Evolutionary conservation across 2,113 vertebrate species (phyloP).

Genomic region (Odontophorus gujanensis): DNA sequence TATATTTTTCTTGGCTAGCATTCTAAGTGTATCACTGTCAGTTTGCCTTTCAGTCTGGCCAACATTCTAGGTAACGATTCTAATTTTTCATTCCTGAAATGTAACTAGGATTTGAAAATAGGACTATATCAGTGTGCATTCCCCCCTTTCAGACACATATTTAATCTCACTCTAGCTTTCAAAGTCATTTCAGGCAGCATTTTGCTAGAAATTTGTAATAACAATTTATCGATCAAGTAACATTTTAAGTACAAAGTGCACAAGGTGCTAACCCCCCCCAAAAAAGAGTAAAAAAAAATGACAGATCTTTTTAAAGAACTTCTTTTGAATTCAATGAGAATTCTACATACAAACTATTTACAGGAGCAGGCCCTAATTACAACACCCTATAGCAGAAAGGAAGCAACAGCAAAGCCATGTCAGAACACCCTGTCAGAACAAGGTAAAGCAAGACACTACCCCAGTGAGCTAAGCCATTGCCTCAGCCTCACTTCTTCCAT

Average conservation of each 20-base stretch:
- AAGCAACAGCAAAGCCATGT: neutral
- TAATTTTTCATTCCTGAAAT: neutral
- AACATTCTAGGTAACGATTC: neutral
- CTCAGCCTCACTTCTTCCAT: neutral
- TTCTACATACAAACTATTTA: neutral
- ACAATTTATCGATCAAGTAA: neutral
- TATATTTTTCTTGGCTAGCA: neutral
- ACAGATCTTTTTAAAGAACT: neutral
- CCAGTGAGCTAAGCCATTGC: neutral
- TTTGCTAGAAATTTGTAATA: neutral
- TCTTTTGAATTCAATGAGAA: neutral
- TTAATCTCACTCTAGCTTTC: neutral
- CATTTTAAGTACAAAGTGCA: neutral
- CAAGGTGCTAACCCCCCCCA: neutral
- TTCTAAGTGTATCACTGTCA: neutral
- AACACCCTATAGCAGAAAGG: neutral
- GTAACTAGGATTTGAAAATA: neutral
- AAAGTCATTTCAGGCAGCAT: neutral
- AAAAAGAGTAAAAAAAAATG: neutral
- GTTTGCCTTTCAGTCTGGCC: neutral
- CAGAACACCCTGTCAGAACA: neutral
- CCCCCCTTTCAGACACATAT: neutral
- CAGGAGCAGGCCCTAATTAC: neutral
- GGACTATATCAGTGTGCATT: neutral
- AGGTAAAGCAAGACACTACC: neutral